These are phyloP conservation scores for Dinocampus coccinellae DNA, from an alignment of 2,888 invertebrate species.

Conservation along the genomic window DNA sequence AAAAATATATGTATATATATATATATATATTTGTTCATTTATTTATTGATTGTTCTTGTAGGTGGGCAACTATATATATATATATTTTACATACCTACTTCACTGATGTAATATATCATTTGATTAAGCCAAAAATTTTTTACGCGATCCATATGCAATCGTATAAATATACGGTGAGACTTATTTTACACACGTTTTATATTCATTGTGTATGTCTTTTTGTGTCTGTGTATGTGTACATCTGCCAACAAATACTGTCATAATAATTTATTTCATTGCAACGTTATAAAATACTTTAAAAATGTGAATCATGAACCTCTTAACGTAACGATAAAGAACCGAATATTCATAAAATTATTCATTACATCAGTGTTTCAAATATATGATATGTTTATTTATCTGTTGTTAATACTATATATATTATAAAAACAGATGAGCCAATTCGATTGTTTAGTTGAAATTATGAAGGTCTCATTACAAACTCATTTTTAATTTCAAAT, in stretches of 20 bases:
- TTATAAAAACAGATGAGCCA: background rate
- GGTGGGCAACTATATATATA: background rate
- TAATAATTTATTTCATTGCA: background rate
- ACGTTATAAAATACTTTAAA: background rate
- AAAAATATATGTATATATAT: background rate
- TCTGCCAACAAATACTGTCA: conserved; percentile 51
- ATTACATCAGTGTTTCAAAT: background rate
- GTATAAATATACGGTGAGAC: too few relatives aligned
- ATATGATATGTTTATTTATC: background rate
- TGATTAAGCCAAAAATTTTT: background rate
- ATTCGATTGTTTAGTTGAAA: background rate
- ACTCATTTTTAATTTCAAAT: background rate
- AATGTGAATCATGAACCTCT: too few relatives aligned
- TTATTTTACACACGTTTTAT: too few relatives aligned
- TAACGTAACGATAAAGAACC: background rate
- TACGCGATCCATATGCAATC: background rate
- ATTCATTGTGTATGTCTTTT: too few relatives aligned
- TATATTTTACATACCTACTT: background rate
- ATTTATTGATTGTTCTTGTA: too few relatives aligned
- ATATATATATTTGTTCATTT: background rate
- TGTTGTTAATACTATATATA: background rate
- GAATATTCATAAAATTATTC: background rate
- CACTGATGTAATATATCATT: background rate
- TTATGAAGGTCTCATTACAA: background rate
- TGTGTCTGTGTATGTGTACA: conserved; percentile 31